These are phyloP conservation scores for Eubasilissa regina DNA, from an alignment of 1,140 invertebrate species.

Conservation along the genomic window DNA sequence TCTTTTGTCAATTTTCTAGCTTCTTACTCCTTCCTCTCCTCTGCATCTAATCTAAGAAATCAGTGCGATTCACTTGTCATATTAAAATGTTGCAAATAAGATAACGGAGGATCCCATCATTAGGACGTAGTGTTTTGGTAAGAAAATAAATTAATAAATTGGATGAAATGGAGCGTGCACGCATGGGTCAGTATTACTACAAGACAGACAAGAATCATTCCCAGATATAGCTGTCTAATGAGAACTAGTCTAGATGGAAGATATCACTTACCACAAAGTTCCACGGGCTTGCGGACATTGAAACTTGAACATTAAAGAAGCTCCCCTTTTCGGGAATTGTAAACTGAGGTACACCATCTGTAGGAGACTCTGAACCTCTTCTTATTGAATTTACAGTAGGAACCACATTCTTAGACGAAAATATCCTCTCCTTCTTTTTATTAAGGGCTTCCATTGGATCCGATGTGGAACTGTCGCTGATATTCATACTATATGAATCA, in stretches of 20 bases:
- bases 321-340: conserved; percentile 65
- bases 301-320: conserved; percentile 74
- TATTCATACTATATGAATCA: not conserved
- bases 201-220: too few relatives aligned
- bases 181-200: too few relatives aligned
- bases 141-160: too few relatives aligned
- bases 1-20: too few relatives aligned
- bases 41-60: too few relatives aligned
- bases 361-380: conserved; percentile 11
- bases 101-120: too few relatives aligned
- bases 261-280: conserved; percentile 72
- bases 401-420: not conserved
- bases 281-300: conserved; percentile 75
- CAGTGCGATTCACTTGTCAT: too few relatives aligned
- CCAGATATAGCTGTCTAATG: too few relatives aligned
- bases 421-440: conserved; percentile 53
- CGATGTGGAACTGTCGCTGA: not conserved
- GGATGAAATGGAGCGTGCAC: too few relatives aligned
- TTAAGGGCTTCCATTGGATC: conserved; percentile 38
- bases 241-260: not conserved
- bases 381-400: not conserved
- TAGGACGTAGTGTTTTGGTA: too few relatives aligned
- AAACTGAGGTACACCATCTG: conserved; percentile 30
- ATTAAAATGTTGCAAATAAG: too few relatives aligned
- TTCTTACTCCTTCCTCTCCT: too few relatives aligned